Percentiles rank a stretch among this genome's conserved stretches.
phyloP scores from a whole-genome alignment of 2,113 vertebrate genomes.

The Perca fluviatilis region DNA sequence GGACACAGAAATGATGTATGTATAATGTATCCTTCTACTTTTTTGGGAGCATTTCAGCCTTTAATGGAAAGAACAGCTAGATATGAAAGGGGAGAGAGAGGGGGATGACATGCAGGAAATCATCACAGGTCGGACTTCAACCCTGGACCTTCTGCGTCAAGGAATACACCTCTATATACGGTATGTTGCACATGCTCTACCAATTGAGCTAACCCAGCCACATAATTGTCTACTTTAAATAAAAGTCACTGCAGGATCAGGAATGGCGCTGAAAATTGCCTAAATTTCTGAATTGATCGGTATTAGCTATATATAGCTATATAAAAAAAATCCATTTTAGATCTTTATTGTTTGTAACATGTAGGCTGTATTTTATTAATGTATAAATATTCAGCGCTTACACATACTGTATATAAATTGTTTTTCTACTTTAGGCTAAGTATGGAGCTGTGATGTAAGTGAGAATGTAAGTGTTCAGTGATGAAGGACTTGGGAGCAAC shows the following conservation, averaged over 20 bases:
- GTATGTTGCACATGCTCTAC: too few species aligned
- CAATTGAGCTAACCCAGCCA: too few species aligned
- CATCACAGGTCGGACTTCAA: too few species aligned
- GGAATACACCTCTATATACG: too few species aligned
- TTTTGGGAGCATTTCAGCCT: too few species aligned
- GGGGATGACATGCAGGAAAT: too few species aligned
- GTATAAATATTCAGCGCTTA: background rate
- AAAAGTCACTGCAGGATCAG: constrained; percentile 6
- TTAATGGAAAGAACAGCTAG: too few species aligned
- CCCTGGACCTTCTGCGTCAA: too few species aligned
- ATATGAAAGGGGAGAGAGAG: too few species aligned
- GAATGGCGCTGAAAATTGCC: background rate
- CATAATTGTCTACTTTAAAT: background rate
- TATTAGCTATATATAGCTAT: background rate
- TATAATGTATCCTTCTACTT: background rate
- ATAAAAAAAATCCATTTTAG: background rate
- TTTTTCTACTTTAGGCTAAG: background rate
- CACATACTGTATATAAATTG: background rate
- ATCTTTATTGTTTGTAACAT: background rate
- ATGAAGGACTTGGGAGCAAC: background rate
- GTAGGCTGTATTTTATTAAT: background rate
- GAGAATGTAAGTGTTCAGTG: background rate
- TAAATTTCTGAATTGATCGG: background rate
- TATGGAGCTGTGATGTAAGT: background rate
- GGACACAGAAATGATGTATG: too few species aligned